Evolutionary conservation across 2,888 invertebrate species (phyloP).

Genomic region (Troilus luridus): DNA sequence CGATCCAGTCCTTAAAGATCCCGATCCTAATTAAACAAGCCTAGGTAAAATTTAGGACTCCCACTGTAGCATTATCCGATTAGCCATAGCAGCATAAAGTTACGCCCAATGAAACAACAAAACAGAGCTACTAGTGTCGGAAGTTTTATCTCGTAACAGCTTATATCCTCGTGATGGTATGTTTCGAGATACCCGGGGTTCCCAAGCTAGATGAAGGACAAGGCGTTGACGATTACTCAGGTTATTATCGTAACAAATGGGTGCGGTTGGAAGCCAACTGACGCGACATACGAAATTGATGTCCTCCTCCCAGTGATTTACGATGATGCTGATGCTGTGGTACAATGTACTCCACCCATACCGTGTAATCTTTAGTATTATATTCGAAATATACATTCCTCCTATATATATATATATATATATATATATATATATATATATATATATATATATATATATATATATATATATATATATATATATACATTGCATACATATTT

Average conservation of each 20-base stretch:
- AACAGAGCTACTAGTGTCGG: neutral
- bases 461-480: no score
- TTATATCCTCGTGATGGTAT: neutral
- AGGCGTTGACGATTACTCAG: constrained; percentile 26
- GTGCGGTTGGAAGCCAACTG: neutral
- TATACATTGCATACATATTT: no score
- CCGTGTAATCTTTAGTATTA: neutral
- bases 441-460: no score
- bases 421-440: no score
- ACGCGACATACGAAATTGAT: constrained; percentile 7
- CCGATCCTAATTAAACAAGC: no score
- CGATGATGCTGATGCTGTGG: neutral
- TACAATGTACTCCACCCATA: neutral
- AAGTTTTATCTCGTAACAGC: neutral
- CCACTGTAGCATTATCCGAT: no score
- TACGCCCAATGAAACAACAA: no score
- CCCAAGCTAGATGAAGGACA: neutral
- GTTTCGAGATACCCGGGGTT: neutral
- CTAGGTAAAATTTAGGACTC: no score
- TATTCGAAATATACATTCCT: neutral
- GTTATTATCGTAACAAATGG: constrained; percentile 40
- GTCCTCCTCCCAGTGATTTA: neutral
- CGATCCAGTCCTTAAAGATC: no score
- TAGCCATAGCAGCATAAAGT: no score
- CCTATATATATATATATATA: no score